phyloP scores from a whole-genome alignment of 2,113 vertebrate species.

The Austrofundulus limnaeus region DNA sequence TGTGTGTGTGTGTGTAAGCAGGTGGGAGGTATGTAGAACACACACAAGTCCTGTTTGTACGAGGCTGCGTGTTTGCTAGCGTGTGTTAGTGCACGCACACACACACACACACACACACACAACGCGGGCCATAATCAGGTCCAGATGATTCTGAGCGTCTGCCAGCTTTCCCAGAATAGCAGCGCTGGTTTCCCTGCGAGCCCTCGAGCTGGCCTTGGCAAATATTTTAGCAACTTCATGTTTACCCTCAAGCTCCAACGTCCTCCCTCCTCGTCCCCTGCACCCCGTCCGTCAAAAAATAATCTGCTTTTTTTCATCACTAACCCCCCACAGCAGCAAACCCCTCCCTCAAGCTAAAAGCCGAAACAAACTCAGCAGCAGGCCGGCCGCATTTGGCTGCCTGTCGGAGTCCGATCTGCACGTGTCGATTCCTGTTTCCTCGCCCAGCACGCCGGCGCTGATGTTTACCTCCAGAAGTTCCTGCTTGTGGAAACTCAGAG shows the following conservation, averaged over 20 bases:
- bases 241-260: constrained; percentile 72
- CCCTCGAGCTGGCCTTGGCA: constrained; percentile 75
- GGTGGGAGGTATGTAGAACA: constrained; percentile 48
- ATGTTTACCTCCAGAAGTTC: constrained; percentile 29
- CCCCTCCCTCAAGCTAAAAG: constrained; percentile 14
- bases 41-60: constrained; percentile 48
- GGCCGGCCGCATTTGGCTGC: constrained; percentile 15
- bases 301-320: constrained; percentile 40
- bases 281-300: constrained; percentile 42
- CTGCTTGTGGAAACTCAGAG: constrained; percentile 12
- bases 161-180: constrained; percentile 82
- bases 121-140: constrained; percentile 78
- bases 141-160: constrained; percentile 78
- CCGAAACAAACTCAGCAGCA: constrained; percentile 13
- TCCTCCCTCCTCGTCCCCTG: constrained; percentile 61
- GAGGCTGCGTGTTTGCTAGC: constrained; percentile 40
- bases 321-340: constrained; percentile 30
- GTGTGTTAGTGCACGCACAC: constrained; percentile 58
- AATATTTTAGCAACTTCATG: constrained; percentile 79
- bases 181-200: constrained; percentile 67
- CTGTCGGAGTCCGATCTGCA: constrained; percentile 12
- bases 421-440: constrained; percentile 14
- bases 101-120: too few relatives aligned
- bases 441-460: constrained; percentile 10
- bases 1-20: constrained; percentile 37